phyloP scores from a whole-genome alignment of 2,797 vertebrate genomes.

The Otolemur crassicaudatus region DNA sequence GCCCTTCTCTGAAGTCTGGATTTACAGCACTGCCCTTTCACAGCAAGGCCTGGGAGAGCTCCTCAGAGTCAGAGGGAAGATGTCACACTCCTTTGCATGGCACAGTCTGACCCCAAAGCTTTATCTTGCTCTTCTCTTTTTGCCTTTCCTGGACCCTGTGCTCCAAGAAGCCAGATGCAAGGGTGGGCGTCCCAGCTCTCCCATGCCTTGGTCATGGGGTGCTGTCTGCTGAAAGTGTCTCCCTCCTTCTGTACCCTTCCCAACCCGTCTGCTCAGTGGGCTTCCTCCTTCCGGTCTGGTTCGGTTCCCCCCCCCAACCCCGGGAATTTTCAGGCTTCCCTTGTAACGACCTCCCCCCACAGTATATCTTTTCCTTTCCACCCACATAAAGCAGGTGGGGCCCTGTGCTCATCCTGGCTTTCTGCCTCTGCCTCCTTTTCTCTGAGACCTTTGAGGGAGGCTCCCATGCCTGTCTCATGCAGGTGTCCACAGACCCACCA shows the following conservation, averaged over 20 bases:
- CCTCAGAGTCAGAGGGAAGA: neutral
- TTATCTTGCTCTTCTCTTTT: neutral
- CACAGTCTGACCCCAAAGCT: neutral
- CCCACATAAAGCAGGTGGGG: neutral
- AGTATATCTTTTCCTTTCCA: neutral
- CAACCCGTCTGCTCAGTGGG: fast-evolving
- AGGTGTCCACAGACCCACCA: neutral
- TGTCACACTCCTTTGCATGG: neutral
- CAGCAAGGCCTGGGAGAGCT: neutral
- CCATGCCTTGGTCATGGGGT: fast-evolving
- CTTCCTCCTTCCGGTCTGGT: neutral
- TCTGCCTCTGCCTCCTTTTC: neutral
- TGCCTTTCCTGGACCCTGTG: fast-evolving
- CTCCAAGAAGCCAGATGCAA: neutral
- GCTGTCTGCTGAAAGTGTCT: fast-evolving
- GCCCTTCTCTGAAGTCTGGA: neutral
- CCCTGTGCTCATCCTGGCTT: neutral
- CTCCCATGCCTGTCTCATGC: neutral
- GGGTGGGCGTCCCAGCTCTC: too few relatives aligned
- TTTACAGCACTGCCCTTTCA: fast-evolving
- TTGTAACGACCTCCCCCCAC: fast-evolving
- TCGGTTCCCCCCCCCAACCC: neutral
- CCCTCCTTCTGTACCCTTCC: neutral
- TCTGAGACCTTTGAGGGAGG: neutral
- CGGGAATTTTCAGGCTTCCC: neutral